Conservation (phyloP, 2,888 invertebrate genomes). For the Microplitis manilae region DNA sequence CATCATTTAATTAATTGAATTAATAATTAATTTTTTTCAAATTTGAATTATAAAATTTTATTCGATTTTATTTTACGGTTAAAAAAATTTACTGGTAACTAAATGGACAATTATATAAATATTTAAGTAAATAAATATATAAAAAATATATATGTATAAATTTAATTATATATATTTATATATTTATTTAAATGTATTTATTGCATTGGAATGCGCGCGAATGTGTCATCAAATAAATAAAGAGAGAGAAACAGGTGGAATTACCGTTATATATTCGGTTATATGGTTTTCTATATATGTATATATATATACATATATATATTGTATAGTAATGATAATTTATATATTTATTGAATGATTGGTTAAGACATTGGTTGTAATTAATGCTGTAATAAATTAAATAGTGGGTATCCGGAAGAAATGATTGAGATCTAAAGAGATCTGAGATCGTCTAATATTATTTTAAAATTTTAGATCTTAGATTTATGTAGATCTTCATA, state of each 20-base stretch:
- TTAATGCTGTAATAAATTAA: neutral
- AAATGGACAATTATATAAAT: too few relatives aligned
- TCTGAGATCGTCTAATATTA: too few relatives aligned
- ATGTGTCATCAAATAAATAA: constrained; percentile 30
- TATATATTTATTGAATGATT: neutral
- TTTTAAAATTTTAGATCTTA: too few relatives aligned
- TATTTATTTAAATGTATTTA: neutral
- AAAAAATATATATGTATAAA: too few relatives aligned
- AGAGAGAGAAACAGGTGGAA: constrained; percentile 42
- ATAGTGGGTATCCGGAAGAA: too few relatives aligned
- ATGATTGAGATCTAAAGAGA: too few relatives aligned
- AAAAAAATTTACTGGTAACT: too few relatives aligned
- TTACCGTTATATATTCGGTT: constrained; percentile 32
- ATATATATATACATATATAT: neutral
- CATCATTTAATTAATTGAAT: constrained; percentile 1
- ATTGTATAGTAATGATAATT: neutral
- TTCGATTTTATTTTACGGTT: too few relatives aligned
- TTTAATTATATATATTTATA: neutral
- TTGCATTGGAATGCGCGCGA: constrained; percentile 37
- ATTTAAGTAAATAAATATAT: too few relatives aligned
- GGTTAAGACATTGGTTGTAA: neutral
- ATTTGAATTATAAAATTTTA: too few relatives aligned
- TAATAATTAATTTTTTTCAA: neutral
- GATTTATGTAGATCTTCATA: too few relatives aligned
- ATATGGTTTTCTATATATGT: neutral